Base-by-base conservation (phyloP, 2,113 vertebrate genomes). In the Aramus guarauna region DNA sequence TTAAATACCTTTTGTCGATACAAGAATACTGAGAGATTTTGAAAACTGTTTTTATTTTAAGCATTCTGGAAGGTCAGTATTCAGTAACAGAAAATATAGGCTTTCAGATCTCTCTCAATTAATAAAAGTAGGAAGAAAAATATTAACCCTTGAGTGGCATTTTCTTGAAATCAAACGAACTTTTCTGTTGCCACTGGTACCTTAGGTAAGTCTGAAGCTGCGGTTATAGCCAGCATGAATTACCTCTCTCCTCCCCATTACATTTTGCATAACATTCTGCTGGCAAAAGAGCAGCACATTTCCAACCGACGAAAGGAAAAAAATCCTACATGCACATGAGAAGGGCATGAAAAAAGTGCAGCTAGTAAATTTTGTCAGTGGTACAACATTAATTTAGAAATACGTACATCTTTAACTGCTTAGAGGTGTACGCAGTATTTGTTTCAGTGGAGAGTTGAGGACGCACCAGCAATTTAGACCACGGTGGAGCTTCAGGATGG, bases 1-100 rank as follows among this genome's bases (percentile, higher is more conserved):
- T 37, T 5, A 52, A 91, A 50, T 5, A 21, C 20, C 7, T 68
- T 64, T 71, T 53, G 9, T 39, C 19, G 36, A 8, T 58, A 29
- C 7, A 34, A 66, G 27, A 55, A 23, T 26, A 67, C 37, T 8
- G 50, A 12, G 12, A 50, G 56, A 67, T 87, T 93, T 78, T 62
- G 24, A 74, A 64, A 84, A 62, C 9, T 55, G 2, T 17, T 85
- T 96, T 95, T 91, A 89, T 91, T 93, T 95, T 67, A 82, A 85
- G 62, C 48, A 41, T 82, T 82, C 58, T 82, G 21, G 24, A 79
- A 92, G 62, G 53, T 47, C 45, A 69, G 39, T 67, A 66, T 48
- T 62, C 84, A 77, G 59, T 68, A 72, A 83, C 21, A 79, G 75
- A 79, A 85, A 86, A 79, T 29, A 72, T 0, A 75, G 37, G 21